Evolutionary conservation across 2,797 vertebrate genomes (phyloP), one percentile per base, ranked within the genome.

Genomic region (Orestias chungarensis): DNA sequence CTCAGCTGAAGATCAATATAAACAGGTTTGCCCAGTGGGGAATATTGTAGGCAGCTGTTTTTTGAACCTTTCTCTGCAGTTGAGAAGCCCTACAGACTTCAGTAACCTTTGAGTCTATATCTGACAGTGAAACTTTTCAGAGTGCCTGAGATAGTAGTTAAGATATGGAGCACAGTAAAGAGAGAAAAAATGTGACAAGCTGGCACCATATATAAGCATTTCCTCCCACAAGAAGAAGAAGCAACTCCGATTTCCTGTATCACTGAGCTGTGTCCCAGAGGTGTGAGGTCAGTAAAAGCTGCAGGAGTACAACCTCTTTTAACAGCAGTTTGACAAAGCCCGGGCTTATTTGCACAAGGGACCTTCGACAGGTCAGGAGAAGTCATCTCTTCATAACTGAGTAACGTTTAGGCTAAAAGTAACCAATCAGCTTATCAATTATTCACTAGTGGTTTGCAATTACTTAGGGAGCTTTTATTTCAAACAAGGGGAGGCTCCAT

Each of bases 91-190:
- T 1, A 66, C 78, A 82, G 81, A 74, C 46, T 77, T 50, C 35
- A 44, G 15, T 82, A 85, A 89, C 86, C 89, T 78, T 78, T 62
- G 75, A 87, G 76, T 73, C 76, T 59, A 27, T 79, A 87, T 89
- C 83, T 86, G 80, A 86, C 84, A 82, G 82, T 27, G 31, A 64
- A 74, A 77, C 74, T 89, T 82, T 84, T 80, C 80, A 46, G 82
- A 75, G 80, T 77, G 71, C 66, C 76, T 3, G 68, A 73, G 81
- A 82, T 78, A 76, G 69, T 76, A 76, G 81, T 75, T 71, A 62
- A 74, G 75, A 87, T 79, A 78, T 83, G 73, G 75, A 85, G 80
- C 31, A 47, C 52, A 78, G 76, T 71, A 62, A 15, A 76, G 80
- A 61, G 73, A 78, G 75, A 69, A 70, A 66, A 76, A 83, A 25